These are phyloP conservation scores for Rhinoderma darwinii DNA, from an alignment of 2,113 vertebrate genomes.

Conservation along the genomic window DNA sequence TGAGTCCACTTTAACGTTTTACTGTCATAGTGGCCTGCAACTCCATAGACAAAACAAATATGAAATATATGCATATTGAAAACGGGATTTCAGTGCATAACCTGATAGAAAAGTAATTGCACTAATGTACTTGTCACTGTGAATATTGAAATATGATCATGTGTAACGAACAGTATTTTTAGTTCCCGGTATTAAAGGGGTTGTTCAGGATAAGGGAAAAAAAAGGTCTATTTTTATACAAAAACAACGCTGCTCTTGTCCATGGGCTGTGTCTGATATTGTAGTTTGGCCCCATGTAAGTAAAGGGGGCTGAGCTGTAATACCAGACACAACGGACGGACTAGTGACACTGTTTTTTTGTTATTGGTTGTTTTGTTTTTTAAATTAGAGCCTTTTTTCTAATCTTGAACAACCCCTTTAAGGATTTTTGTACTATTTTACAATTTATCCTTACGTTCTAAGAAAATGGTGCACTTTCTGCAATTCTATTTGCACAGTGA, in stretches of 20 bases:
- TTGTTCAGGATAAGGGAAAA: too few relatives aligned
- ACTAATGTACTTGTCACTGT: background rate
- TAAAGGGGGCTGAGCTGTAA: too few relatives aligned
- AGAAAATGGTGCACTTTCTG: background rate
- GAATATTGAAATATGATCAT: background rate
- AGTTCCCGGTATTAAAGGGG: background rate
- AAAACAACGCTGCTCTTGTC: too few relatives aligned
- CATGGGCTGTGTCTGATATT: too few relatives aligned
- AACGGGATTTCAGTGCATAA: background rate
- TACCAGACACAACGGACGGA: too few relatives aligned
- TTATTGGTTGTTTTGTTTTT: too few relatives aligned
- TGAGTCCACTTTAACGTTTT: background rate
- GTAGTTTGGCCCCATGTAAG: too few relatives aligned
- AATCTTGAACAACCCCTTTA: too few relatives aligned
- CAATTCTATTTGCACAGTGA: background rate
- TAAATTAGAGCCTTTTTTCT: too few relatives aligned
- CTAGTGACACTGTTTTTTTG: too few relatives aligned
- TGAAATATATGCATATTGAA: too few relatives aligned
- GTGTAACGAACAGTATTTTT: background rate
- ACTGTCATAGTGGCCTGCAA: slow-evolving; percentile 35
- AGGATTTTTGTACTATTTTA: background rate
- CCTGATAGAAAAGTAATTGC: background rate
- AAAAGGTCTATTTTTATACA: too few relatives aligned
- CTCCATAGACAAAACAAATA: background rate
- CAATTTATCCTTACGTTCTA: background rate